A percentile compares a stretch with the other conserved stretches of the same genome.
Evolutionary conservation across 2,797 vertebrate genomes (phyloP).

Genomic region (Clamator glandarius): DNA sequence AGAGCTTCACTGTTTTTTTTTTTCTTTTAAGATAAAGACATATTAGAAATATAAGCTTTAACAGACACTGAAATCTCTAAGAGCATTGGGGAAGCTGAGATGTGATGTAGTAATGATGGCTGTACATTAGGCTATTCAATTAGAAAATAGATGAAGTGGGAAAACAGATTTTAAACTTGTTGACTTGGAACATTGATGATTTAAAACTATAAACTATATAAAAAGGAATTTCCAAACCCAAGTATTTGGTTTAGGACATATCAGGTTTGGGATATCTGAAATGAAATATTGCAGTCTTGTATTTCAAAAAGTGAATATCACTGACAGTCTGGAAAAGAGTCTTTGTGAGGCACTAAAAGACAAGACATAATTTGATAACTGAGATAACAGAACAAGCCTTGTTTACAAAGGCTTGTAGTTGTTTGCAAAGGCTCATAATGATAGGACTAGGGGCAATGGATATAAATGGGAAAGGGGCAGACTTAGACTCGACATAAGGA

Average conservation of each 20-base stretch:
- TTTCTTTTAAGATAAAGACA: not conserved
- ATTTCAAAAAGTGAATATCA: not conserved
- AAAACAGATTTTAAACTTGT: not conserved
- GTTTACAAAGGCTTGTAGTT: too few species aligned
- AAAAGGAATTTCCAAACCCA: not conserved
- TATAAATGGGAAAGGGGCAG: too few species aligned
- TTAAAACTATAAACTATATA: not conserved
- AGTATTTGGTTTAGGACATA: not conserved
- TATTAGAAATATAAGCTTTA: not conserved
- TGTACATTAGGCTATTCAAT: not conserved
- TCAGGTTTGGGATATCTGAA: too few species aligned
- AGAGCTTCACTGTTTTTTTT: fast-evolving
- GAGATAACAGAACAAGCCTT: not conserved
- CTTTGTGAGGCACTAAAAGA: not conserved
- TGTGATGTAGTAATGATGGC: not conserved
- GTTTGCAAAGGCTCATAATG: too few species aligned
- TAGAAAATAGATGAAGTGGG: not conserved
- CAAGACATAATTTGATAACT: not conserved
- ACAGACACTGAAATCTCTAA: not conserved
- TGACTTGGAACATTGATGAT: not conserved
- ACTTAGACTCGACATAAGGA: too few species aligned
- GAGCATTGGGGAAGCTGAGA: not conserved
- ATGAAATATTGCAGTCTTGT: not conserved
- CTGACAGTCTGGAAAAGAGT: not conserved
- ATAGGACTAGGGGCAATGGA: too few species aligned